These are phyloP conservation scores for Thunnus albacares DNA, from an alignment of 2,797 vertebrate species.

Conservation along the genomic window DNA sequence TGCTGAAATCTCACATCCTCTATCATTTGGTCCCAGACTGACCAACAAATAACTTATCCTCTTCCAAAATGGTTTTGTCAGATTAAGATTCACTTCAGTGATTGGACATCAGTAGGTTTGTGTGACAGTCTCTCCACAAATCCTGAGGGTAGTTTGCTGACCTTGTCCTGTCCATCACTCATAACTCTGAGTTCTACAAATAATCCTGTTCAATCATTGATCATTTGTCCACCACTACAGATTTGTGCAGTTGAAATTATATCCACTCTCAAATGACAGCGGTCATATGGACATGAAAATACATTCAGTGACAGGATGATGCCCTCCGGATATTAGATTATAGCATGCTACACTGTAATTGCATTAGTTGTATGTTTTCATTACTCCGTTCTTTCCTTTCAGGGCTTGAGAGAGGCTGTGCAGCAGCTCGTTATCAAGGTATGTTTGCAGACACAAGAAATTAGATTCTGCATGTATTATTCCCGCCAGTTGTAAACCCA, in stretches of 20 bases:
- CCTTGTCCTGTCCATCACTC: not conserved
- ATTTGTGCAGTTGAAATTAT: not conserved
- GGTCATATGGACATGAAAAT: conserved; percentile 15
- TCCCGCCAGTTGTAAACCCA: not conserved
- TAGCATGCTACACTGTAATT: conserved; percentile 51
- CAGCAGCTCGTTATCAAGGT: conserved; percentile 86
- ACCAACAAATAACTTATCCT: no score
- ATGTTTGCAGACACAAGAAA: conserved; percentile 30
- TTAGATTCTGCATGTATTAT: not conserved
- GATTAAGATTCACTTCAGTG: not conserved
- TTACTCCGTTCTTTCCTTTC: conserved; percentile 55
- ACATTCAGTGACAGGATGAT: conserved; percentile 29
- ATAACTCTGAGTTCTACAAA: not conserved
- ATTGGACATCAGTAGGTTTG: not conserved
- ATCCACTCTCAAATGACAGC: not conserved
- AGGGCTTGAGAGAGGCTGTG: conserved; percentile 88
- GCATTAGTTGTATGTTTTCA: conserved; percentile 58
- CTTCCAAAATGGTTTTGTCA: not conserved
- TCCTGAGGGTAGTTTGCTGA: not conserved
- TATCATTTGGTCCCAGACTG: not conserved
- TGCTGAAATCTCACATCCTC: not conserved
- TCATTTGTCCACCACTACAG: not conserved
- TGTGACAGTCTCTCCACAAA: not conserved
- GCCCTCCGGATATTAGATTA: conserved; percentile 52
- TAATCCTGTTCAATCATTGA: not conserved